phyloP scores from a whole-genome alignment of 2,888 invertebrate genomes.

The Andrena marginata region DNA sequence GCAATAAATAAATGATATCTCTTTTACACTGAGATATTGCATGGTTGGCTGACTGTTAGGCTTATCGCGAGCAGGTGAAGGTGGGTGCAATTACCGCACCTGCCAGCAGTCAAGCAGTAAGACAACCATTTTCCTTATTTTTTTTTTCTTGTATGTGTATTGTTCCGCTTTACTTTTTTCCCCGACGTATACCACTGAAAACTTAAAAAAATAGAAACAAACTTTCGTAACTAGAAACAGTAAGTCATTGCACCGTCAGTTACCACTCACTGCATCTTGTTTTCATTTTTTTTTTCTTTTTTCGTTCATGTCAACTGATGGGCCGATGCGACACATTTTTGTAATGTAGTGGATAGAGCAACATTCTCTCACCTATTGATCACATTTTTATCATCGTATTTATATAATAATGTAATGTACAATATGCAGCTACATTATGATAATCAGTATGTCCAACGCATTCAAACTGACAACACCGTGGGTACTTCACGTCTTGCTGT shows the following conservation, averaged over 20 bases:
- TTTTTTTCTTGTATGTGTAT: slow-evolving; percentile 25
- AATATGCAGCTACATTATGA: slow-evolving; percentile 83
- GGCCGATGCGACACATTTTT: slow-evolving; percentile 71
- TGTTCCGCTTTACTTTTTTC: slow-evolving; percentile 44
- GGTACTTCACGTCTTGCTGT: slow-evolving; percentile 62
- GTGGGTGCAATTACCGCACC: slow-evolving; percentile 58
- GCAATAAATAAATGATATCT: slow-evolving; percentile 75
- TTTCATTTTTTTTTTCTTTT: slow-evolving; percentile 48
- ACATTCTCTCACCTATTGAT: slow-evolving; percentile 79
- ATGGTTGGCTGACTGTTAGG: slow-evolving; percentile 64
- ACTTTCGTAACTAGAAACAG: slow-evolving; percentile 72
- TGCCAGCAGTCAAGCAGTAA: slow-evolving; percentile 58
- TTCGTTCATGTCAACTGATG: slow-evolving; percentile 60
- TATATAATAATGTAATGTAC: slow-evolving; percentile 83
- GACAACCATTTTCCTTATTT: slow-evolving; percentile 50
- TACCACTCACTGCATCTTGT: slow-evolving; percentile 64
- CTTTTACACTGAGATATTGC: slow-evolving; percentile 70
- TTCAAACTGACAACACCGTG: slow-evolving; percentile 80
- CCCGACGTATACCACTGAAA: slow-evolving; percentile 66
- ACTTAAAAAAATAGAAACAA: slow-evolving; percentile 71
- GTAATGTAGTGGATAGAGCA: slow-evolving; percentile 78
- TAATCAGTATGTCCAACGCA: slow-evolving; percentile 80
- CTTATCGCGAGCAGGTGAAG: slow-evolving; percentile 57
- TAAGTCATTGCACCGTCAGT: slow-evolving; percentile 72
- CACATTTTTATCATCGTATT: slow-evolving; percentile 80